Evolutionary conservation across 2,888 invertebrate species (phyloP).

Genomic region (Omphaloscelis lunosa): DNA sequence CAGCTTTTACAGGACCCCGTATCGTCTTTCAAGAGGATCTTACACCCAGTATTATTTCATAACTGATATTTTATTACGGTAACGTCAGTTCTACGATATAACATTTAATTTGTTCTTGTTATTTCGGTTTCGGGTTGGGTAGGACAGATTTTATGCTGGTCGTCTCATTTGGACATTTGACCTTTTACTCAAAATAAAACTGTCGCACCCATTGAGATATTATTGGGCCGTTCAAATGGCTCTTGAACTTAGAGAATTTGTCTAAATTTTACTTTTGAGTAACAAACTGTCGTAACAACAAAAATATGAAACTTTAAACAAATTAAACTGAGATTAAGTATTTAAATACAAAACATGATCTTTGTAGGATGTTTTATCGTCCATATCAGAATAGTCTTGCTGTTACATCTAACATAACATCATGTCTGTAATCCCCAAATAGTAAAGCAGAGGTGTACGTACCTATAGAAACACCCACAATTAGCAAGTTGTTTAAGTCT

Average conservation of each 20-base stretch:
- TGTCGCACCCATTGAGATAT: constrained; percentile 7
- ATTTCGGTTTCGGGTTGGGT: constrained; percentile 54
- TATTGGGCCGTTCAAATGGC: constrained; percentile 18
- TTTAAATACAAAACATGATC: neutral
- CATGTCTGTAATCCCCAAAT: neutral
- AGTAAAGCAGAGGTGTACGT: neutral
- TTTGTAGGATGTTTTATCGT: neutral
- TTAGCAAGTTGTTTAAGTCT: neutral
- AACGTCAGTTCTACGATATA: constrained; percentile 67
- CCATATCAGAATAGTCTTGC: neutral
- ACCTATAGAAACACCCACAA: neutral
- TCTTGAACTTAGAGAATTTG: neutral
- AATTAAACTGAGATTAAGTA: neutral
- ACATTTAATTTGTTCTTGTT: constrained; percentile 70
- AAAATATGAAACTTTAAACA: neutral
- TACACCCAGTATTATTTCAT: constrained; percentile 74
- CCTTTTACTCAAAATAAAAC: constrained; percentile 38
- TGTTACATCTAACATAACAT: neutral
- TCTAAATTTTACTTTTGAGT: constrained; percentile 1
- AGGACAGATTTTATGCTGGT: constrained; percentile 61
- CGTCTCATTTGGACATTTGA: constrained; percentile 33
- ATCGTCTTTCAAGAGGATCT: constrained; percentile 75
- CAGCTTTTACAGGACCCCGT: constrained; percentile 73
- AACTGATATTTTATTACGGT: constrained; percentile 72
- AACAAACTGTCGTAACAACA: neutral